Conservation (phyloP, 2,113 vertebrate species). For the Micromys minutus region DNA sequence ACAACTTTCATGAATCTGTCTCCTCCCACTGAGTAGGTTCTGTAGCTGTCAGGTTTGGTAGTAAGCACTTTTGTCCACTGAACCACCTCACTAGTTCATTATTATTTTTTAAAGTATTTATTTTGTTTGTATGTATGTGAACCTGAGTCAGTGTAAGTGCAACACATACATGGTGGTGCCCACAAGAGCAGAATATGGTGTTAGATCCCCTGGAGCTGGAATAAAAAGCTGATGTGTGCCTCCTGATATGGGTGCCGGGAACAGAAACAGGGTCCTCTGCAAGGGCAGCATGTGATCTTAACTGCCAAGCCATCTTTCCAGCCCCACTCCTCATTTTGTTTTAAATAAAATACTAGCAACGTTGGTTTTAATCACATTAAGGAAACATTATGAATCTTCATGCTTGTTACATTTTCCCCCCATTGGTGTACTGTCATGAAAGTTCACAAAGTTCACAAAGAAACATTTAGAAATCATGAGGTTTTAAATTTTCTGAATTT, state of each 20-base stretch:
- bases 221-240: not conserved
- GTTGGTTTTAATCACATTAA: not conserved
- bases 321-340: not conserved
- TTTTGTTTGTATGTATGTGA: not conserved
- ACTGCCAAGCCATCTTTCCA: not conserved
- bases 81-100: not conserved
- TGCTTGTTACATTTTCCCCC: constrained; percentile 29
- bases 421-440: constrained; percentile 9
- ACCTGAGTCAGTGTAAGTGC: not conserved
- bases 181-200: not conserved
- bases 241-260: not conserved
- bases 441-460: constrained; percentile 37
- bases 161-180: not conserved
- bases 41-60: not conserved
- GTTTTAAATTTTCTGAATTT: not conserved
- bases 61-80: not conserved
- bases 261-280: not conserved
- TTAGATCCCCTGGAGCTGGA: not conserved
- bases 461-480: constrained; percentile 9
- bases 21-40: not conserved
- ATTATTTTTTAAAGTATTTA: not conserved
- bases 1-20: not conserved
- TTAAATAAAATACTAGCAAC: constrained; percentile 4
- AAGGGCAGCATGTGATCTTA: not conserved
- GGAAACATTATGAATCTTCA: constrained; percentile 20